Evolutionary conservation across 2,797 vertebrate species (phyloP), one percentile per base, ranked within the genome.

Genomic region (Crypturellus tataupa): DNA sequence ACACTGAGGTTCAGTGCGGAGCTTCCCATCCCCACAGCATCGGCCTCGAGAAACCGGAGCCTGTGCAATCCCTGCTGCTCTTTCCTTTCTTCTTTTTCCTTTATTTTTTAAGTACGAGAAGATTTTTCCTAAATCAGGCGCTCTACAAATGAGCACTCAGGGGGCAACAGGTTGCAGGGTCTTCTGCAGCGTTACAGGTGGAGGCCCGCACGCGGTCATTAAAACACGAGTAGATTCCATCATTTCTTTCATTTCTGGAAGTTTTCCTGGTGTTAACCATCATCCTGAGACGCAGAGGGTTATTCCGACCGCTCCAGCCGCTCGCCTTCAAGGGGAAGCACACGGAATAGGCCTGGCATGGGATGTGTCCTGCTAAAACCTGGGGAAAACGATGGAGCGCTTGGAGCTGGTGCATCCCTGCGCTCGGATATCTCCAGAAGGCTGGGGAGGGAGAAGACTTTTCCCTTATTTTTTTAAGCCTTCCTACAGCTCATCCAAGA

Each of bases 301-400:
- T 69, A n/a, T 47, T 91, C 67, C 69, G 58, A 40, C 55, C 2
- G 2, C 60, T 79, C 1, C 46, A 68, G 82, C 76, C 15, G 65
- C 63, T 72, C 55, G 33, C 20, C 46, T 63, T 80, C 60, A 9
- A 85, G 91, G 64, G 0, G 1, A 79, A 82, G 69, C 14, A 75
- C 68, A 7, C 53, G 64, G 83, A 49, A 58, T 6, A 12, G 46
- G 21, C 46, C 46, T 47, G 46, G 11, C 21, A 11, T 10, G 12
- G 46, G 20, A 23, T 24, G 47, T 65, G 63, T 84, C 79, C 78
- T 72, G 46, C 68, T 29, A 18, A 18, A 92, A 78, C 78, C 90
- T 89, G 88, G 95, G 88, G 82, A 87, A 77, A 80, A 68, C 68
- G 80, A 4, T 25, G 9, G 84, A 58, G 87, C 31, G 9, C 37